Evolutionary conservation across 2,113 vertebrate species (phyloP).

Genomic region (Ciconia stormi): DNA sequence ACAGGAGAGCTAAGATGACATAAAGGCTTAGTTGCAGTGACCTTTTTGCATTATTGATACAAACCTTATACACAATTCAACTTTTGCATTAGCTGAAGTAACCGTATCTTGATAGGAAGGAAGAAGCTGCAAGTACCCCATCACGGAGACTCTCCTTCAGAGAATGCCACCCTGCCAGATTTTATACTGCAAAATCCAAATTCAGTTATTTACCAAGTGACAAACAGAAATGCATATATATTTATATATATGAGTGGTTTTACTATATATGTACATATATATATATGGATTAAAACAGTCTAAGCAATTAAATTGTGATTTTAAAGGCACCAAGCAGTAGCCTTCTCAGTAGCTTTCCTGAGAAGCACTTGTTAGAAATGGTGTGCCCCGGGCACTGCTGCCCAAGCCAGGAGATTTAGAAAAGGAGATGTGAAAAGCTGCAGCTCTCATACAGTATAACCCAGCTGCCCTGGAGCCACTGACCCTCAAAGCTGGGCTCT

Average conservation of each 20-base stretch:
- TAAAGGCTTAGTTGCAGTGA: background rate
- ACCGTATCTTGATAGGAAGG: background rate
- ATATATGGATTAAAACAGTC: background rate
- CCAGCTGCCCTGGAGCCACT: background rate
- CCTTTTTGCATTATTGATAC: background rate
- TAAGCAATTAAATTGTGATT: background rate
- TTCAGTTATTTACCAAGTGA: background rate
- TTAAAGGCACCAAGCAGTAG: background rate
- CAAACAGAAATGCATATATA: background rate
- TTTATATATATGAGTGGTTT: accelerated
- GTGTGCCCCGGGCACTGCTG: accelerated
- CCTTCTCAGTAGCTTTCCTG: background rate
- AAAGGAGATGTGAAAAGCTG: background rate
- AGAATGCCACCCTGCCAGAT: background rate
- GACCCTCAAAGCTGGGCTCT: background rate
- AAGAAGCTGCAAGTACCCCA: background rate
- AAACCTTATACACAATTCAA: background rate
- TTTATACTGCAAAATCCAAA: background rate
- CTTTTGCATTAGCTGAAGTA: background rate
- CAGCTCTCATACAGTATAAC: background rate
- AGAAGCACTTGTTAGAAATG: accelerated
- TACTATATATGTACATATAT: background rate
- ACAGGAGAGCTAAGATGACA: background rate
- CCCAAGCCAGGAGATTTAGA: background rate
- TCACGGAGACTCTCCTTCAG: background rate